phyloP scores from a whole-genome alignment of 2,888 invertebrate species.

The Scaeva pyrastri region DNA sequence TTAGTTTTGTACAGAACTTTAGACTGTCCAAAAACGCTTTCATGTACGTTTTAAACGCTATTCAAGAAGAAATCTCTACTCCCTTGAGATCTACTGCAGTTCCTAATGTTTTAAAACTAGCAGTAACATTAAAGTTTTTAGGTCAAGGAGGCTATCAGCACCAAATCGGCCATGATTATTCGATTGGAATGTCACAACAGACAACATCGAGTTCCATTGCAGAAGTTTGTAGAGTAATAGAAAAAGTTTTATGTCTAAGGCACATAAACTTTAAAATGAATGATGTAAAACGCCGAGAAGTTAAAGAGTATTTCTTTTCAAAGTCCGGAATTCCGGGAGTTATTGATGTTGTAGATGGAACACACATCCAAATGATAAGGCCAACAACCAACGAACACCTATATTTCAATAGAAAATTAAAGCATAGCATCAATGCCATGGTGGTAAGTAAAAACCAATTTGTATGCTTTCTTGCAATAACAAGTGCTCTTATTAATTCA shows the following conservation, averaged over 20 bases:
- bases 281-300: not conserved
- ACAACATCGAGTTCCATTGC: not conserved
- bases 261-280: not conserved
- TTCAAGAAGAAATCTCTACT: not conserved
- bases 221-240: not conserved
- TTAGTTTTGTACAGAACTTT: too few relatives aligned
- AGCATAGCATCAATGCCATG: constrained; percentile 3
- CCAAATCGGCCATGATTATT: not conserved
- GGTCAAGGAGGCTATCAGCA: constrained; percentile 5
- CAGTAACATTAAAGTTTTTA: not conserved
- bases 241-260: not conserved
- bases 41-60: not conserved
- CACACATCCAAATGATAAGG: not conserved
- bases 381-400: not conserved
- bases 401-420: constrained; percentile 6
- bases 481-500: not conserved
- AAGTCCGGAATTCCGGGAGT: constrained; percentile 4
- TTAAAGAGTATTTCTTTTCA: not conserved
- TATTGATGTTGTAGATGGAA: not conserved
- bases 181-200: not conserved
- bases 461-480: not conserved
- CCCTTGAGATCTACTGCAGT: not conserved
- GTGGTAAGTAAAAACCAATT: not conserved
- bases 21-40: not conserved
- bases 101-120: too few relatives aligned